Percentiles rank a stretch among this genome's conserved stretches.
Evolutionary conservation across 2,797 vertebrate genomes (phyloP).

Genomic region (Lophotriccus pileatus): DNA sequence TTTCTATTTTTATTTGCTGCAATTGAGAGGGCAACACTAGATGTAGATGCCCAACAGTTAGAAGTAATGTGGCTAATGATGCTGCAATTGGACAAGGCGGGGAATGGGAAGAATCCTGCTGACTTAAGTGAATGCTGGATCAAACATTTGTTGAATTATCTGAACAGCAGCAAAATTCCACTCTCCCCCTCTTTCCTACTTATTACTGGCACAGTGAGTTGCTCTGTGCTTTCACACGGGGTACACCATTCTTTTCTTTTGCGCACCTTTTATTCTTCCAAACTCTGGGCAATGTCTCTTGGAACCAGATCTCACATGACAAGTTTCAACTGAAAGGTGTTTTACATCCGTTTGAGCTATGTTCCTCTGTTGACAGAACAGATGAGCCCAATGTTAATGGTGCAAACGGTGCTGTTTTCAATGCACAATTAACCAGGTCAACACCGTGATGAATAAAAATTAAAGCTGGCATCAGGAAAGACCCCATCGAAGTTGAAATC

Average conservation of each 20-base stretch:
- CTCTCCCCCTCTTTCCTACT: not conserved
- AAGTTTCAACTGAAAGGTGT: not conserved
- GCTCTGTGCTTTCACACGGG: not conserved
- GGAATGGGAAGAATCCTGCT: conserved; percentile 32
- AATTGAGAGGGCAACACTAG: conserved; percentile 17
- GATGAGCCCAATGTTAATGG: conserved; percentile 39
- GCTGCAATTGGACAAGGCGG: conserved; percentile 11
- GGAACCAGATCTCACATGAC: not conserved
- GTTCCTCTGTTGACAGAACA: conserved; percentile 14
- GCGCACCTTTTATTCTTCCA: not conserved
- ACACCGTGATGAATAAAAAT: conserved; percentile 64
- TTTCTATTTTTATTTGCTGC: conserved; percentile 47
- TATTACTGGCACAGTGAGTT: not conserved
- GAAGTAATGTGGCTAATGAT: conserved; percentile 35
- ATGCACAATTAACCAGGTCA: conserved; percentile 66
- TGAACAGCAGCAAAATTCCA: not conserved
- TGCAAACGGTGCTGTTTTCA: conserved; percentile 26
- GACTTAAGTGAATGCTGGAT: conserved; percentile 18
- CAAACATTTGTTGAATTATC: conserved; percentile 2
- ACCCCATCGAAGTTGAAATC: not conserved
- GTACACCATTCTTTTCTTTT: not conserved
- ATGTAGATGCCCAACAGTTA: conserved; percentile 13
- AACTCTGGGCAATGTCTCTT: not conserved
- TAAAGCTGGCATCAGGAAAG: conserved; percentile 2
- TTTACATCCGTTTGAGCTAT: conserved; percentile 16